Base-by-base conservation (phyloP, 2,888 invertebrate species). In the Hirtodrosophila trivittata region DNA sequence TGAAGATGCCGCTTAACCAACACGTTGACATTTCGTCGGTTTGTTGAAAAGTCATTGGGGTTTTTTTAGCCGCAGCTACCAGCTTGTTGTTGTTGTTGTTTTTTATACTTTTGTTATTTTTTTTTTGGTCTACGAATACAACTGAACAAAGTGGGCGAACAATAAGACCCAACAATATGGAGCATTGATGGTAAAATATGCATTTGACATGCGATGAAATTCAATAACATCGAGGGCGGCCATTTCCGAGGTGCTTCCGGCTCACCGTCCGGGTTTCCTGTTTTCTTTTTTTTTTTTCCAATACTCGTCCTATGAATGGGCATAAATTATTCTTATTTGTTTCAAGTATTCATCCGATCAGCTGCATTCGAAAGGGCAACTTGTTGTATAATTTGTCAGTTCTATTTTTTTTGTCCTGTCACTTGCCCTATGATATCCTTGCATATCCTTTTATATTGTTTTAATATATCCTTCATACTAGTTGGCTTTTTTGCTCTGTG, bases 131-230 rank as follows among this genome's bases (percentile, higher is more conserved):
- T 39, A 43, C 42, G 3, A 1, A 5, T 12, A 42, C 26, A 54
- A 16, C 46, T 43, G 21, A 10, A 10, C 21, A 6, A 16, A 37
- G 25, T 12, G 30, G 14, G 18, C 21, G 26, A 16, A 8, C 25
- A 26, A 65, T 28, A 9, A 28, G 49, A 42, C 16, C 55, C 57
- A 47, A 46, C 45, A 52, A 64, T 49, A 63, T 35, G 33, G 25
- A 46, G 26, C 35, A 14, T 42, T 52, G 54, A 58, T 64, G 62
- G 41, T 66, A 46, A 67, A 64, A 78, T 75, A 82, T 82, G 82
- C 77, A 85, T 77, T 82, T 77, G 82, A 82, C 82, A 80, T 68
- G 86, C 80, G 57, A 75, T 71, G 59, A 56, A 66, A 58, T 56
- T 50, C 56, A 58, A 75, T 67, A 67, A 62, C 42, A 28, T 16